Evolutionary conservation across 2,797 vertebrate genomes (phyloP).

Genomic region (Anguilla obscura): DNA sequence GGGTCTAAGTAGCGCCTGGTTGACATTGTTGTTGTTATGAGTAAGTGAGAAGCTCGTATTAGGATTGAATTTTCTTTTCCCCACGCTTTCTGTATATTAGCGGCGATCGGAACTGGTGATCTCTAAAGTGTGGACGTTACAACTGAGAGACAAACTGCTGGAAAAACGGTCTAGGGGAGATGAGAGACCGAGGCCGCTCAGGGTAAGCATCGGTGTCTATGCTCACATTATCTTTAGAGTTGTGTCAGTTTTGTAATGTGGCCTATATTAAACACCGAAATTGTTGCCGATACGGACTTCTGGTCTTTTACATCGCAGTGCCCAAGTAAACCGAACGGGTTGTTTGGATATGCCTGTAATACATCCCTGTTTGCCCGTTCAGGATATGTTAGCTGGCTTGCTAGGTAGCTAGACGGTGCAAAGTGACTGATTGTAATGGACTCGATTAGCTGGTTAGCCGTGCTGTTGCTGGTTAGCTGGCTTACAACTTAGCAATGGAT

Average conservation of each 20-base stretch:
- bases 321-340: background rate
- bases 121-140: background rate
- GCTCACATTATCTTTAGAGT: conserved; percentile 20
- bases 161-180: conserved; percentile 44
- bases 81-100: background rate
- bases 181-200: conserved; percentile 63
- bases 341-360: background rate
- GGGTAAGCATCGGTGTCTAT: conserved; percentile 65
- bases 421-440: background rate
- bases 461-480: background rate
- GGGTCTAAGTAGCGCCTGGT: conserved; percentile 47
- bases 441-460: conserved; percentile 1
- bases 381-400: background rate
- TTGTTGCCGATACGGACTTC: background rate
- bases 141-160: background rate
- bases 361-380: background rate
- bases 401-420: background rate
- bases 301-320: background rate
- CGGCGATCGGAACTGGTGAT: conserved; percentile 26
- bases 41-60: conserved; percentile 67
- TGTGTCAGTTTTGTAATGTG: conserved; percentile 29
- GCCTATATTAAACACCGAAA: background rate
- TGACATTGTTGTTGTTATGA: conserved; percentile 81
- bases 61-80: conserved; percentile 41
- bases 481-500: background rate